Conservation (phyloP, 2,113 vertebrate species). For the Ctenodactylus gundi region DNA sequence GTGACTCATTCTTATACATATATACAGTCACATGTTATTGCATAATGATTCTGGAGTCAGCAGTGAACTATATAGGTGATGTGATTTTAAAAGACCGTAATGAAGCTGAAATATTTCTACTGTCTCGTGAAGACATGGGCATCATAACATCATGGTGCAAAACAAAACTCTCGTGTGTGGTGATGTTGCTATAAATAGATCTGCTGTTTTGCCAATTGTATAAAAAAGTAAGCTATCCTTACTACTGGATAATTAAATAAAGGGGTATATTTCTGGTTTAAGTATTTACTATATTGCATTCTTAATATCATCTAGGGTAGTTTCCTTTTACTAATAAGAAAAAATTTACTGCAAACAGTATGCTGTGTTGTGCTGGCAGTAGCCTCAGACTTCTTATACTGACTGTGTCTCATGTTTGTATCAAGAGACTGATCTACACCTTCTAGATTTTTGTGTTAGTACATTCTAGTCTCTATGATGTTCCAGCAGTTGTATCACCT, state of each 20-base stretch:
- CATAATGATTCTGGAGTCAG: background rate
- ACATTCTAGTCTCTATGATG: too few relatives aligned
- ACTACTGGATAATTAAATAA: background rate
- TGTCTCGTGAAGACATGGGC: background rate
- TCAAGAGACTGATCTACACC: background rate
- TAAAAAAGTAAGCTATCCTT: background rate
- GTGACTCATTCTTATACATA: background rate
- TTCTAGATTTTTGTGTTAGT: background rate
- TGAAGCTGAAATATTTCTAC: background rate
- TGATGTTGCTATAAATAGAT: background rate
- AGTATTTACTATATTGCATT: background rate
- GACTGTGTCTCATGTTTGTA: background rate
- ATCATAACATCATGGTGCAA: background rate
- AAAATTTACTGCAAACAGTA: background rate
- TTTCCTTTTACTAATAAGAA: background rate
- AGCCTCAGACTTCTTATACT: background rate
- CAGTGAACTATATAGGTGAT: background rate
- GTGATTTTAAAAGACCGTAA: background rate
- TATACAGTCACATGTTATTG: background rate
- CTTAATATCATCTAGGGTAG: background rate
- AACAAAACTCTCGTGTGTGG: background rate
- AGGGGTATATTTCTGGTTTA: background rate
- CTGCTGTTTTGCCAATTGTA: background rate
- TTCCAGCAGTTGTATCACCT: background rate
- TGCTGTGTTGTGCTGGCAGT: background rate